Evolutionary conservation across 2,797 vertebrate species (phyloP).

Genomic region (Trematomus bernacchii): DNA sequence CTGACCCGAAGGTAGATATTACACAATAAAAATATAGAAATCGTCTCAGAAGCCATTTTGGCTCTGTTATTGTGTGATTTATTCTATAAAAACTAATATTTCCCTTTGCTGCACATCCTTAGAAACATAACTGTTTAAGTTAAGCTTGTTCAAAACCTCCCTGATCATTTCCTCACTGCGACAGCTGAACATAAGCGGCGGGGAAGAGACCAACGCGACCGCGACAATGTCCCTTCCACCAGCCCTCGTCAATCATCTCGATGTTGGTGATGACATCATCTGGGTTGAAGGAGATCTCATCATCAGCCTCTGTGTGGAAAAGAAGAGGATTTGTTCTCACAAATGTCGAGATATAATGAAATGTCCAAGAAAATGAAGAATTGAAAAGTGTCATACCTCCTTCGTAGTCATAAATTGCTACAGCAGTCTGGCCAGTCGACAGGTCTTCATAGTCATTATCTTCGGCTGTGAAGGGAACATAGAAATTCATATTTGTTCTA

Average conservation of each 20-base stretch:
- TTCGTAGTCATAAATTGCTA: constrained; percentile 94
- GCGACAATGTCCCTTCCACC: constrained; percentile 92
- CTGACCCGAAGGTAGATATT: background rate
- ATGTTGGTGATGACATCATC: constrained; percentile 92
- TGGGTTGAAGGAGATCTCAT: constrained; percentile 94
- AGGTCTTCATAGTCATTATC: constrained; percentile 86
- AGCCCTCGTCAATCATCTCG: constrained; percentile 95
- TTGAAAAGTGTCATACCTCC: constrained; percentile 84
- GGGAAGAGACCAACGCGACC: constrained; percentile 91
- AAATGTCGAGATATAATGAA: background rate
- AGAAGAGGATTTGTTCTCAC: background rate
- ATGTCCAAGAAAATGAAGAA: background rate
- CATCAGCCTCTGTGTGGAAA: constrained; percentile 89
- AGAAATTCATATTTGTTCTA: background rate
- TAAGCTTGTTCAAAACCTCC: constrained; percentile 23
- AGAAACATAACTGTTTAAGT: background rate
- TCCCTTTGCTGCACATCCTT: background rate
- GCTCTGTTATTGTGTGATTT: constrained; percentile 1
- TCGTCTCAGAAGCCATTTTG: constrained; percentile 10
- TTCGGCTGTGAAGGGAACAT: constrained; percentile 23
- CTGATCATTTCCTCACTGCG: constrained; percentile 68
- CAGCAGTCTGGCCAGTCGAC: constrained; percentile 73
- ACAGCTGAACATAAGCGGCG: constrained; percentile 90
- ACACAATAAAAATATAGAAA: constrained; percentile 9
- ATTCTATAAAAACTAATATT: constrained; percentile 22